phyloP scores from a whole-genome alignment of 2,888 invertebrate genomes.

The Melinopterus prodromus region DNA sequence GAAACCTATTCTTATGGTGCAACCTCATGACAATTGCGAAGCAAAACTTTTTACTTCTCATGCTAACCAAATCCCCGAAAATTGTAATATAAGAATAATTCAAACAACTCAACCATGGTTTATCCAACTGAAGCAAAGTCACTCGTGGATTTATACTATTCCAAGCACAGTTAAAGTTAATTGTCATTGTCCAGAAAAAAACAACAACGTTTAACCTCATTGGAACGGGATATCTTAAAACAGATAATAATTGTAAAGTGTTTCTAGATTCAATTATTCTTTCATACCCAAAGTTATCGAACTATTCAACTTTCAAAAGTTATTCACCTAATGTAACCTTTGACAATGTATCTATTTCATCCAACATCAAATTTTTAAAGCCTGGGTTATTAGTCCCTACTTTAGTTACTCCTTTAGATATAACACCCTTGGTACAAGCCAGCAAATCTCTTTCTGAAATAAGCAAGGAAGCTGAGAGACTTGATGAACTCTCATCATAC shows the following conservation, averaged over 20 bases:
- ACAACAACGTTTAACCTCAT: background rate
- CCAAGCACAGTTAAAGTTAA: background rate
- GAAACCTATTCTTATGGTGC: background rate
- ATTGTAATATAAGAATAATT: background rate
- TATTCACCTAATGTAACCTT: background rate
- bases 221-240: background rate
- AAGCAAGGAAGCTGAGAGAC: too few species aligned
- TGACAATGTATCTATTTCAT: too few species aligned
- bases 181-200: background rate
- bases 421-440: too few species aligned
- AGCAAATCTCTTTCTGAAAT: too few species aligned
- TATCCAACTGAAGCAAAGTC: background rate
- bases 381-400: too few species aligned
- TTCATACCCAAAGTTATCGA: background rate
- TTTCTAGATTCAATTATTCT: slow-evolving; percentile 12
- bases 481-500: too few species aligned
- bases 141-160: slow-evolving; percentile 5
- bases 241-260: slow-evolving; percentile 9
- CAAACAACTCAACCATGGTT: background rate
- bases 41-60: background rate
- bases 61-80: background rate
- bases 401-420: too few species aligned
- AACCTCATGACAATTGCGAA: background rate
- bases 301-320: background rate
- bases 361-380: too few species aligned